phyloP scores from a whole-genome alignment of 2,888 invertebrate genomes.

The Amphipoea oculea region DNA sequence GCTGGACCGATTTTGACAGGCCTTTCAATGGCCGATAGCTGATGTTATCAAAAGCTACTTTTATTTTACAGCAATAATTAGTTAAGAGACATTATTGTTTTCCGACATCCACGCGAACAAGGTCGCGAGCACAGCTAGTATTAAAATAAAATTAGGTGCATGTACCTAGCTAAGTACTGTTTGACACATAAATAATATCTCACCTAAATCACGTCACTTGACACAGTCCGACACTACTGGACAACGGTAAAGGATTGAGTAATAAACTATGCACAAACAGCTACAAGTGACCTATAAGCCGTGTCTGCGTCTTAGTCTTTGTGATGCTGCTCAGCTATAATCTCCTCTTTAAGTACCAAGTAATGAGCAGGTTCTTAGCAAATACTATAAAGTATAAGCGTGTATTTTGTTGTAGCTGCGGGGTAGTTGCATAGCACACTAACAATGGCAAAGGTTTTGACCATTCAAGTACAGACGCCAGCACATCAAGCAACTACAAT shows the following conservation, averaged over 20 bases:
- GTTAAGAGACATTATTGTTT: background rate
- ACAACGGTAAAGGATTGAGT: background rate
- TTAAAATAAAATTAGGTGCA: background rate
- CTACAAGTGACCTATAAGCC: slow-evolving; percentile 16
- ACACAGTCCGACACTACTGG: background rate
- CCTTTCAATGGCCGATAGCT: no score
- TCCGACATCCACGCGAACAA: background rate
- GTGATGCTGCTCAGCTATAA: background rate
- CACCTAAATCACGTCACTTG: background rate
- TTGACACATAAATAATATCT: background rate
- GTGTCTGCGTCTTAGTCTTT: background rate
- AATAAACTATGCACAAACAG: slow-evolving; percentile 27
- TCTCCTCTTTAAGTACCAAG: background rate
- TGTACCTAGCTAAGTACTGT: background rate
- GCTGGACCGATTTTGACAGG: no score
- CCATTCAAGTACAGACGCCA: background rate
- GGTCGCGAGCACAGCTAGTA: background rate
- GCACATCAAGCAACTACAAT: no score
- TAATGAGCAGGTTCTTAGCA: background rate
- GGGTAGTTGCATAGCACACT: background rate
- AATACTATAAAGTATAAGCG: background rate
- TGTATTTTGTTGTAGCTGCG: background rate
- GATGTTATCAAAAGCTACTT: background rate
- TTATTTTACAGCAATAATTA: background rate
- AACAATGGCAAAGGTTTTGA: background rate